These are phyloP conservation scores for Drosophila subpulchrella DNA, from an alignment of 1,140 invertebrate species.

Conservation along the genomic window DNA sequence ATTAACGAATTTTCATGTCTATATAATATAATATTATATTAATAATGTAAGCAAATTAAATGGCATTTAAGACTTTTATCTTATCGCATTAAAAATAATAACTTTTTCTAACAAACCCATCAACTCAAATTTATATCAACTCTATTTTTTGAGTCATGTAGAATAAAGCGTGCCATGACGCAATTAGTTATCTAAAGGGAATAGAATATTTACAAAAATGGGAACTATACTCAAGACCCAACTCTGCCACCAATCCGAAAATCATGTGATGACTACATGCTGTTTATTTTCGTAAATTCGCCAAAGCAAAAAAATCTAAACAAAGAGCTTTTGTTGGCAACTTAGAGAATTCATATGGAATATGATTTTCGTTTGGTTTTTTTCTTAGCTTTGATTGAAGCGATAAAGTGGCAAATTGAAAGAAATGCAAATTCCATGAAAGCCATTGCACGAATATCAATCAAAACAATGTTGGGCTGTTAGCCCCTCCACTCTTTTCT, in stretches of 20 bases:
- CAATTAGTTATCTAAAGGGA: slow-evolving; percentile 19
- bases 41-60: too few species aligned
- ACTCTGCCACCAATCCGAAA: slow-evolving; percentile 3
- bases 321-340: slow-evolving; percentile 43
- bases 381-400: slow-evolving; percentile 24
- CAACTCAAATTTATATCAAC: neutral
- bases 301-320: slow-evolving; percentile 44
- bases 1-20: too few species aligned
- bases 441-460: slow-evolving; percentile 66
- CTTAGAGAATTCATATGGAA: slow-evolving; percentile 33
- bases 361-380: slow-evolving; percentile 24
- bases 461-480: slow-evolving; percentile 40
- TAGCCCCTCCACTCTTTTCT: neutral
- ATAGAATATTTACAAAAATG: slow-evolving; percentile 17
- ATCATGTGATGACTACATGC: slow-evolving; percentile 55
- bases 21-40: too few species aligned
- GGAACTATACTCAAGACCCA: slow-evolving; percentile 7
- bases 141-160: neutral
- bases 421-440: slow-evolving; percentile 63
- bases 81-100: too few species aligned
- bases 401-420: slow-evolving; percentile 39
- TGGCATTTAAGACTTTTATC: neutral
- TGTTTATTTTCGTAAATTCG: slow-evolving; percentile 55
- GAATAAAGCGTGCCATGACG: slow-evolving; percentile 36
- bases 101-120: neutral